Evolutionary conservation across 2,888 invertebrate species (phyloP).

Genomic region (Gibbula magus): DNA sequence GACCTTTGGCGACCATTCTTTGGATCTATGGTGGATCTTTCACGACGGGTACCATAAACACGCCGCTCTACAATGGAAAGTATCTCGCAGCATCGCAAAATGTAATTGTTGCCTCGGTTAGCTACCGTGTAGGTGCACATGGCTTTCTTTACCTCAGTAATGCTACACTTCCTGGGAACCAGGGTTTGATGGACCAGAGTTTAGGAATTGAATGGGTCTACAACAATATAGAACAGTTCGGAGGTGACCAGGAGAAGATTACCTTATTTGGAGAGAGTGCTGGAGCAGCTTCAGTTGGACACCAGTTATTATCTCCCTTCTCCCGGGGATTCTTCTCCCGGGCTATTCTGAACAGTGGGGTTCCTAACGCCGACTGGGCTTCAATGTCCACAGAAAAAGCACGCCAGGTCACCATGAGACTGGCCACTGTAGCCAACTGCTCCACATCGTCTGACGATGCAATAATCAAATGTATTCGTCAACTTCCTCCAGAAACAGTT

Average conservation of each 20-base stretch:
- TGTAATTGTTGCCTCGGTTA: constrained; percentile 94
- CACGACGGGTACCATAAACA: constrained; percentile 92
- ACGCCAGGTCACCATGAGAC: constrained; percentile 81
- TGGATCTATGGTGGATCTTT: constrained; percentile 97
- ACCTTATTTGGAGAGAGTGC: constrained; percentile 65
- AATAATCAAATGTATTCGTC: constrained; percentile 39
- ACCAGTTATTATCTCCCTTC: constrained; percentile 54
- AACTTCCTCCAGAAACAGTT: constrained; percentile 28
- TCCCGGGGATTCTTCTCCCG: constrained; percentile 47
- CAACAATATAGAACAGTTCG: constrained; percentile 83
- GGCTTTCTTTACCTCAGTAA: constrained; percentile 92
- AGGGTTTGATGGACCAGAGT: constrained; percentile 94
- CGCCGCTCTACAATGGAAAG: constrained; percentile 77
- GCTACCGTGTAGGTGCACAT: constrained; percentile 92
- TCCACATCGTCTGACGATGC: constrained; percentile 1
- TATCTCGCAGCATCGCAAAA: constrained; percentile 89
- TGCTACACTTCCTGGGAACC: constrained; percentile 88
- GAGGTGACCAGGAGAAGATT: constrained; percentile 55
- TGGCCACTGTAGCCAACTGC: constrained; percentile 72
- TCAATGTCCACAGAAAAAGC: constrained; percentile 34
- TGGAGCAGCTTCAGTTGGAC: constrained; percentile 48
- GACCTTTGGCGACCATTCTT: constrained; percentile 84
- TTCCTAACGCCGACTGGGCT: constrained; percentile 49
- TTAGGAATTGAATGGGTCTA: constrained; percentile 94
- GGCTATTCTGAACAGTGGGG: constrained; percentile 60